Conservation (phyloP, 2,888 invertebrate species). For the Cyrtodaria siliqua region DNA sequence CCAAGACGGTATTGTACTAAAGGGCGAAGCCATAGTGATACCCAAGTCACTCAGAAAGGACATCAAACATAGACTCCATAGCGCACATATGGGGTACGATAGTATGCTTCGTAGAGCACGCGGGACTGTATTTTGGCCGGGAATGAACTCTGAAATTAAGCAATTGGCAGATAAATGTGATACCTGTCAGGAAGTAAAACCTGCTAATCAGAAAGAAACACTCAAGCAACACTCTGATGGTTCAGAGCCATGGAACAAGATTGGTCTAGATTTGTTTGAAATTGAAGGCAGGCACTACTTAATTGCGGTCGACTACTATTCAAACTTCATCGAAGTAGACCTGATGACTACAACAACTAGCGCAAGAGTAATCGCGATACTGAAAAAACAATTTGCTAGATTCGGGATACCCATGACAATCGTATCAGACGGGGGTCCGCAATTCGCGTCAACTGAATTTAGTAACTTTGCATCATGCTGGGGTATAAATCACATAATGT, state of each 20-base stretch:
- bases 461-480: slow-evolving; percentile 18
- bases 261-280: slow-evolving; percentile 40
- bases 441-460: slow-evolving; percentile 25
- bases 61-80: slow-evolving; percentile 18
- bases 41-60: slow-evolving; percentile 26
- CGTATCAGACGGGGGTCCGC: slow-evolving; percentile 52
- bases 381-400: slow-evolving; percentile 45
- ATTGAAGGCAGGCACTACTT: slow-evolving; percentile 31
- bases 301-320: slow-evolving; percentile 45
- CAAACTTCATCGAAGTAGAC: slow-evolving; percentile 38
- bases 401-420: slow-evolving; percentile 50
- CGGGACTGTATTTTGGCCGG: slow-evolving; percentile 19
- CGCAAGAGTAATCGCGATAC: slow-evolving; percentile 27
- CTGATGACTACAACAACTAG: slow-evolving; percentile 24
- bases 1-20: slow-evolving; percentile 19
- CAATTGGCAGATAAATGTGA: neutral
- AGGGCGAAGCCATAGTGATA: slow-evolving; percentile 17
- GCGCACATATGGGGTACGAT: slow-evolving; percentile 17
- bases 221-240: slow-evolving; percentile 29
- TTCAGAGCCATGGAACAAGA: slow-evolving; percentile 37
- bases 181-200: neutral
- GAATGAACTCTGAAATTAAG: slow-evolving; percentile 15
- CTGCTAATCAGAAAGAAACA: slow-evolving; percentile 1
- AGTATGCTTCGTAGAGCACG: slow-evolving; percentile 5
- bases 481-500: slow-evolving; percentile 16